Evolutionary conservation across 2,797 vertebrate species (phyloP).

Genomic region (Miichthys miiuy): DNA sequence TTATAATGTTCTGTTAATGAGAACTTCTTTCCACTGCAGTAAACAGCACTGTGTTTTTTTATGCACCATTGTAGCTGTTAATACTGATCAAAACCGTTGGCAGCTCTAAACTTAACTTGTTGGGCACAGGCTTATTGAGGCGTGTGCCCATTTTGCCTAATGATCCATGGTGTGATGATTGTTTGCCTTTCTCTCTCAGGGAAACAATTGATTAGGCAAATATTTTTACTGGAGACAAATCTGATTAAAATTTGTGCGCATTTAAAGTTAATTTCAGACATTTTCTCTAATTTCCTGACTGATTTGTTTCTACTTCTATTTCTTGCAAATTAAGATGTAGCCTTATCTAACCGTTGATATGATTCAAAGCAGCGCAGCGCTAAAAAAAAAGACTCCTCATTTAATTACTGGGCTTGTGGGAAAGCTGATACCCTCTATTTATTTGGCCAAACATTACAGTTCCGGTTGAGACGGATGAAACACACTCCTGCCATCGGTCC

Average conservation of each 20-base stretch:
- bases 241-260: slow-evolving; percentile 50
- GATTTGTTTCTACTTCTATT: slow-evolving; percentile 36
- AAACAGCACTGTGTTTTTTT: slow-evolving; percentile 19
- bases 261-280: not conserved
- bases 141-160: slow-evolving; percentile 60
- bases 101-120: slow-evolving; percentile 26
- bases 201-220: slow-evolving; percentile 73
- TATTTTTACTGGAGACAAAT: slow-evolving; percentile 73
- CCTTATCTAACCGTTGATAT: slow-evolving; percentile 66
- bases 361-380: slow-evolving; percentile 60
- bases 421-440: slow-evolving; percentile 76
- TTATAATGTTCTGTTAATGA: slow-evolving; percentile 62
- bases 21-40: slow-evolving; percentile 51
- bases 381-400: slow-evolving; percentile 61
- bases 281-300: slow-evolving; percentile 24
- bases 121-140: slow-evolving; percentile 41
- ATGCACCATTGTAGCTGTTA: slow-evolving; percentile 36
- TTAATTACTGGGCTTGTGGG: slow-evolving; percentile 79
- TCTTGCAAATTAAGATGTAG: slow-evolving; percentile 47
- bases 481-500: slow-evolving; percentile 62
- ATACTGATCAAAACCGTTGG: slow-evolving; percentile 52
- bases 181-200: slow-evolving; percentile 64
- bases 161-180: slow-evolving; percentile 71
- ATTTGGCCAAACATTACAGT: slow-evolving; percentile 75
- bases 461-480: slow-evolving; percentile 69